phyloP scores from a whole-genome alignment of 1,140 invertebrate genomes.

The Oreohelix idahoensis region DNA sequence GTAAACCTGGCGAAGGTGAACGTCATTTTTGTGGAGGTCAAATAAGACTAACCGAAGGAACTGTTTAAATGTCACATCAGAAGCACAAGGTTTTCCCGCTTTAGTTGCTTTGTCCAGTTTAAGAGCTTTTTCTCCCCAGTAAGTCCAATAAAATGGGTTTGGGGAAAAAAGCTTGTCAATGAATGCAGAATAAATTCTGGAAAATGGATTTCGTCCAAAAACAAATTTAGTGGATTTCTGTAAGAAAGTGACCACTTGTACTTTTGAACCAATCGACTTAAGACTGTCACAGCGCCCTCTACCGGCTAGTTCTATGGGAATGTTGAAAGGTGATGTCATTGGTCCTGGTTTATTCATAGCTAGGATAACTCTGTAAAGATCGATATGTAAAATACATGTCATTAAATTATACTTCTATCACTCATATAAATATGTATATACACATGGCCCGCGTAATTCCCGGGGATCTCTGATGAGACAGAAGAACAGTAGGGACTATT shows the following conservation, averaged over 20 bases:
- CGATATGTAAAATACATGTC: background rate
- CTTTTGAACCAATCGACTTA: background rate
- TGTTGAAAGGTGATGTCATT: conserved; percentile 26
- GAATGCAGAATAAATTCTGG: conserved; percentile 36
- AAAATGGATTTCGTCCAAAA: conserved; percentile 36
- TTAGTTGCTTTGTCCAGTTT: background rate
- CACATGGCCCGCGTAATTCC: too few relatives aligned
- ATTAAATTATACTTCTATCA: background rate
- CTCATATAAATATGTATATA: background rate
- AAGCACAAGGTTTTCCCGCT: background rate
- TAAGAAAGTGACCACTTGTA: background rate
- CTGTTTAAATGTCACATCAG: conserved; percentile 20
- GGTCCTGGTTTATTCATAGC: conserved; percentile 12
- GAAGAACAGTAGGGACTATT: too few relatives aligned
- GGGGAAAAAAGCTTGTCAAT: conserved; percentile 40
- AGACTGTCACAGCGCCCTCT: background rate
- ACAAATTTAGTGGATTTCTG: conserved; percentile 9
- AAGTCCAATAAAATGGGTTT: conserved; percentile 33
- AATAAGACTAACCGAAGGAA: conserved; percentile 22
- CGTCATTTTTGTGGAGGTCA: conserved; percentile 41
- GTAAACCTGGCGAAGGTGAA: conserved; percentile 61
- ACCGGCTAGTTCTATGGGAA: conserved; percentile 22
- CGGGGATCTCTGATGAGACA: too few relatives aligned
- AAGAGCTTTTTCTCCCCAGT: conserved; percentile 18
- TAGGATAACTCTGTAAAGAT: conserved; percentile 20